Percentiles rank a stretch among this genome's conserved stretches.
These are phyloP conservation scores for Bombus consobrinus DNA, from an alignment of 1,140 invertebrate genomes.

Conservation along the genomic window DNA sequence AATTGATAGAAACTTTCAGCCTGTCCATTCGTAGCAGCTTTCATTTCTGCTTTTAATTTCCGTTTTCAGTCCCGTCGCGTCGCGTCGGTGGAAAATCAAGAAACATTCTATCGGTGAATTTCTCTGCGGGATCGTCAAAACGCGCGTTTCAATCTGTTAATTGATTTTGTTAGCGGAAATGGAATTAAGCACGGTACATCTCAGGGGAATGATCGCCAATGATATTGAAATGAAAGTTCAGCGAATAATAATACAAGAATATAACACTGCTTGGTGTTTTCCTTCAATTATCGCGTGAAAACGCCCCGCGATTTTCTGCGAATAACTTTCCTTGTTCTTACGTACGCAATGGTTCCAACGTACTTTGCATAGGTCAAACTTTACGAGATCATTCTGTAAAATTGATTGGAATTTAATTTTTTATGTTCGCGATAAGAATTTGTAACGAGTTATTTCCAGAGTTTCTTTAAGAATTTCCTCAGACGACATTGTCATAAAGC, in stretches of 20 bases:
- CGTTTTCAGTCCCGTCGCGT: background rate
- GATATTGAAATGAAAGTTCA: background rate
- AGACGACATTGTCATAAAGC: background rate
- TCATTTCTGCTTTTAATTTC: background rate
- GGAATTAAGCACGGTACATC: background rate
- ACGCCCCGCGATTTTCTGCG: background rate
- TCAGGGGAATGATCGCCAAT: too few species aligned
- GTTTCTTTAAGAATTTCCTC: background rate
- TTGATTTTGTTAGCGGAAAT: conserved; percentile 29
- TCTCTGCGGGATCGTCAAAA: background rate
- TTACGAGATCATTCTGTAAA: background rate
- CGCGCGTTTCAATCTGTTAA: conserved; percentile 20
- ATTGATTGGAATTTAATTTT: background rate
- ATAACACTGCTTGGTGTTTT: background rate
- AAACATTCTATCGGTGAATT: background rate
- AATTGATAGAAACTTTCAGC: background rate
- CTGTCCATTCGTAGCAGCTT: background rate
- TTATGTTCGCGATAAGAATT: background rate
- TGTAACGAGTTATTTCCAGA: background rate
- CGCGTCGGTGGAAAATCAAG: background rate
- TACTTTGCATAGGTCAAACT: background rate
- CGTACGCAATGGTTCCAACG: too few species aligned
- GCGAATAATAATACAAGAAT: background rate
- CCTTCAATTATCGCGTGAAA: conserved; percentile 12
- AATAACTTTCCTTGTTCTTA: background rate